phyloP scores from a whole-genome alignment of 2,888 invertebrate genomes.

The Leptinotarsa haldemani region DNA sequence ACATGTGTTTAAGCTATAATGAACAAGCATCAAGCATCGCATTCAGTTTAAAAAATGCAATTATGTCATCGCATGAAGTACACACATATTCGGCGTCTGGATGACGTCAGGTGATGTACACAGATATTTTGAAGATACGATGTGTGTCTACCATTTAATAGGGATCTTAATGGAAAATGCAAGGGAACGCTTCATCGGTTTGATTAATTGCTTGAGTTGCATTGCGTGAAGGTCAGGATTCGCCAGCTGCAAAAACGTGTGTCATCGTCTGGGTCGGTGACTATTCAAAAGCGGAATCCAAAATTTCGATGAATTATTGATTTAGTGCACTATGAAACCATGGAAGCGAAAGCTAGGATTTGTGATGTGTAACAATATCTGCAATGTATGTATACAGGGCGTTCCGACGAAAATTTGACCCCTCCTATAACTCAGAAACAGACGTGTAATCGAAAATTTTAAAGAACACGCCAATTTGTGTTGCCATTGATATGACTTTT shows the following conservation, averaged over 20 bases:
- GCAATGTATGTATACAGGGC: no score
- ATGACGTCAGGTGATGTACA: constrained; percentile 48
- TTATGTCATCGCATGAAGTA: constrained; percentile 51
- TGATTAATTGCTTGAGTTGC: constrained; percentile 15
- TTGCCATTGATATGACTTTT: no score
- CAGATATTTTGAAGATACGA: constrained; percentile 35
- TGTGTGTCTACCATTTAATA: not conserved
- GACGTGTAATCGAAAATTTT: no score
- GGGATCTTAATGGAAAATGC: constrained; percentile 1
- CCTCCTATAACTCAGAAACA: no score
- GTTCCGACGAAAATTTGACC: no score
- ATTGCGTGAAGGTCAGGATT: not conserved
- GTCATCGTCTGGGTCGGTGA: constrained; percentile 8
- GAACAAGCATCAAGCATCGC: constrained; percentile 41
- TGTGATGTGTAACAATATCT: no score
- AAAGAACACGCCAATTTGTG: no score
- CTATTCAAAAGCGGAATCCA: no score
- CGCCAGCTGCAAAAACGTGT: not conserved
- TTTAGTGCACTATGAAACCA: no score
- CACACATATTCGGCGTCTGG: constrained; percentile 35
- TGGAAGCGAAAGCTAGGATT: no score
- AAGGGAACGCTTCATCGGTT: constrained; percentile 1
- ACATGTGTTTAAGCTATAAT: constrained; percentile 26
- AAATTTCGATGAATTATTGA: no score
- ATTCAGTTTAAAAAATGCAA: constrained; percentile 44